Percentiles rank a stretch among this genome's conserved stretches.
Evolutionary conservation across 2,888 invertebrate species (phyloP).

Genomic region (Aleiodes alternator): DNA sequence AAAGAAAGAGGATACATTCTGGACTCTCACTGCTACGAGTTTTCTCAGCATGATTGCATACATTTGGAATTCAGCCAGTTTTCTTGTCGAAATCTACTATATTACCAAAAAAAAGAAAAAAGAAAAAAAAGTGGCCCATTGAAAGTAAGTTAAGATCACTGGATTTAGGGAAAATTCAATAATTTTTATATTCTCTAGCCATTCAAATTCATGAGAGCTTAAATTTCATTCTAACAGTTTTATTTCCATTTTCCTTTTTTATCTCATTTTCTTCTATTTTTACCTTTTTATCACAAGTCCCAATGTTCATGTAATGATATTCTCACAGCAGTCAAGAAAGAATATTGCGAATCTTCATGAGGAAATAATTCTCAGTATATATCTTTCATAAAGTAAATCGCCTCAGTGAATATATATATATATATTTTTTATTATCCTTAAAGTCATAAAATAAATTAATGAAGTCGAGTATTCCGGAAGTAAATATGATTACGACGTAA

Average conservation of each 20-base stretch:
- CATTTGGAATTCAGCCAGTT: conserved; percentile 14
- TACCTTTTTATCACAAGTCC: background rate
- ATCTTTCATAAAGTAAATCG: conserved; percentile 21
- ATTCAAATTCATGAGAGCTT: conserved; percentile 1
- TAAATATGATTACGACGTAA: conserved; percentile 25
- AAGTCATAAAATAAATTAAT: conserved; percentile 3
- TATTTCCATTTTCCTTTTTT: conserved; percentile 14
- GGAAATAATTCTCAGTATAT: background rate
- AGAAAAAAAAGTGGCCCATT: background rate
- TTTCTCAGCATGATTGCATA: conserved; percentile 27
- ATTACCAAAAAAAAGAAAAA: background rate
- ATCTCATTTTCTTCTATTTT: background rate
- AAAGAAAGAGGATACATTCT: background rate
- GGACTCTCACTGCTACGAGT: conserved; percentile 3
- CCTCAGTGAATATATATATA: conserved; percentile 13
- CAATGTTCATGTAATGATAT: conserved; percentile 4
- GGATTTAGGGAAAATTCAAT: conserved; percentile 18
- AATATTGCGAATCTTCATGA: conserved; percentile 2
- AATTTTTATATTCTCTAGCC: background rate
- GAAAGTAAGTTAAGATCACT: conserved; percentile 17
- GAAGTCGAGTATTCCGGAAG: conserved; percentile 30
- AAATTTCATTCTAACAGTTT: background rate
- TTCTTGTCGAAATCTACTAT: conserved; percentile 7
- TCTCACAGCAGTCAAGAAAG: background rate
- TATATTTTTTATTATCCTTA: conserved; percentile 4